Percentiles rank a stretch among this genome's conserved stretches.
phyloP scores from a whole-genome alignment of 2,888 invertebrate genomes.

The Myopa tessellatipennis region DNA sequence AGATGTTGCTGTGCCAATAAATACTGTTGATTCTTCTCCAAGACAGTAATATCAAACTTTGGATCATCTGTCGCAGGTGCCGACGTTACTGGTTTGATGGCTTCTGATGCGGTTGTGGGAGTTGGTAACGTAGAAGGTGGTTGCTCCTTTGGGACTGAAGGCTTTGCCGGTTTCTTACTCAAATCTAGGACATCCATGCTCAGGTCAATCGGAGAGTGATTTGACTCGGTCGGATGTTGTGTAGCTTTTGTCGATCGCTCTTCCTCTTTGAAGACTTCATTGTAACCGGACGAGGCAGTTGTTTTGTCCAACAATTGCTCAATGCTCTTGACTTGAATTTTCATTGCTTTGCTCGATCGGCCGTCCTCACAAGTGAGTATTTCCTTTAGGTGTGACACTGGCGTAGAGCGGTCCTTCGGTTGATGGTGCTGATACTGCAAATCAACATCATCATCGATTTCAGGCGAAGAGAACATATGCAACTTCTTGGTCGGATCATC shows the following conservation, averaged over 20 bases:
- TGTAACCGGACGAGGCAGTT: constrained; percentile 47
- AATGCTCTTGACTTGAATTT: constrained; percentile 74
- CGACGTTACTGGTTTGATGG: constrained; percentile 58
- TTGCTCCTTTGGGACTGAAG: constrained; percentile 66
- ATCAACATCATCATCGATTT: constrained; percentile 58
- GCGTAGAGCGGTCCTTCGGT: constrained; percentile 65
- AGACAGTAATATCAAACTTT: constrained; percentile 63
- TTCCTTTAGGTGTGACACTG: constrained; percentile 69
- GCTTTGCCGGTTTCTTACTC: constrained; percentile 76
- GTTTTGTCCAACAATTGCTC: constrained; percentile 71
- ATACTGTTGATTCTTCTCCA: constrained; percentile 73
- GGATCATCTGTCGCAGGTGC: constrained; percentile 42
- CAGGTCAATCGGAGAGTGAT: constrained; percentile 77
- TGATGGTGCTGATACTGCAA: constrained; percentile 53
- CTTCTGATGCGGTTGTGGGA: constrained; percentile 71
- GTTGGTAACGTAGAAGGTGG: constrained; percentile 67
- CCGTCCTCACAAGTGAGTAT: constrained; percentile 64
- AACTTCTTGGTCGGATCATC: constrained; percentile 75
- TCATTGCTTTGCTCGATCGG: constrained; percentile 68
- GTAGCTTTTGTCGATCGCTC: constrained; percentile 62
- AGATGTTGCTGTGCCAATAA: constrained; percentile 76
- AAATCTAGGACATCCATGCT: constrained; percentile 85
- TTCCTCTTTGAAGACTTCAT: constrained; percentile 68
- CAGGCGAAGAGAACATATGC: constrained; percentile 71
- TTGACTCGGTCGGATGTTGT: constrained; percentile 46